Conservation (phyloP, 1,140 invertebrate genomes). For the Himalopsyche phryganea region DNA sequence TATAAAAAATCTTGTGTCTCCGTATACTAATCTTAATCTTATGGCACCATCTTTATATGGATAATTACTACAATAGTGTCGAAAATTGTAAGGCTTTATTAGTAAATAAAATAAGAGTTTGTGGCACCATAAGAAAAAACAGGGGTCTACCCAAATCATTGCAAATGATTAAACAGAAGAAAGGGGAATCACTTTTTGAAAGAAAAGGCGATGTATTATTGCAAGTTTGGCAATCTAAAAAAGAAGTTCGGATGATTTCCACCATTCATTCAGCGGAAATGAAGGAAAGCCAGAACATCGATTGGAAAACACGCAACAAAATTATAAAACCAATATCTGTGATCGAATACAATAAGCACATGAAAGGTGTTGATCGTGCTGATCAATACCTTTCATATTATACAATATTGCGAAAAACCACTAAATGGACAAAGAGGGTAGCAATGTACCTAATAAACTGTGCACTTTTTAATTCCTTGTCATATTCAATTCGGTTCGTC, state of each 20-base stretch:
- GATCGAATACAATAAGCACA: conserved; percentile 25
- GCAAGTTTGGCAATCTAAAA: conserved; percentile 30
- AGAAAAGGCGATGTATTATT: conserved; percentile 24
- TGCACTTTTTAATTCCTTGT: conserved; percentile 26
- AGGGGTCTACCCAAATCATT: conserved; percentile 23
- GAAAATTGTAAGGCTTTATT: conserved; percentile 19
- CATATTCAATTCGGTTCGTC: conserved; percentile 9
- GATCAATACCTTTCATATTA: conserved; percentile 23
- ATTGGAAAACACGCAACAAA: conserved; percentile 20
- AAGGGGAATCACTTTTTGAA: conserved; percentile 24
- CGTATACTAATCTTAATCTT: conserved; percentile 10
- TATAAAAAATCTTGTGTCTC: conserved; percentile 15
- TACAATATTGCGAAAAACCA: conserved; percentile 18
- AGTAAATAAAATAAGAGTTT: conserved; percentile 28
- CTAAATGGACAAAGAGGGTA: conserved; percentile 25
- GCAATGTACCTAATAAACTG: conserved; percentile 22
- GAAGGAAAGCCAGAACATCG: conserved; percentile 23
- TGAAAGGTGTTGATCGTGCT: conserved; percentile 23
- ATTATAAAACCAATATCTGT: conserved; percentile 28
- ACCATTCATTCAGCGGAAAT: conserved; percentile 32
- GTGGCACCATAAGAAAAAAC: conserved; percentile 31
- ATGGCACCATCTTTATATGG: no score
- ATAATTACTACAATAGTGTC: conserved; percentile 31
- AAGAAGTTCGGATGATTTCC: conserved; percentile 24
- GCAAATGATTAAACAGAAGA: conserved; percentile 25